A percentile compares a stretch with the other conserved stretches of the same genome.
Conservation (phyloP, 2,888 invertebrate genomes). For the Xanthorhoe designata region DNA sequence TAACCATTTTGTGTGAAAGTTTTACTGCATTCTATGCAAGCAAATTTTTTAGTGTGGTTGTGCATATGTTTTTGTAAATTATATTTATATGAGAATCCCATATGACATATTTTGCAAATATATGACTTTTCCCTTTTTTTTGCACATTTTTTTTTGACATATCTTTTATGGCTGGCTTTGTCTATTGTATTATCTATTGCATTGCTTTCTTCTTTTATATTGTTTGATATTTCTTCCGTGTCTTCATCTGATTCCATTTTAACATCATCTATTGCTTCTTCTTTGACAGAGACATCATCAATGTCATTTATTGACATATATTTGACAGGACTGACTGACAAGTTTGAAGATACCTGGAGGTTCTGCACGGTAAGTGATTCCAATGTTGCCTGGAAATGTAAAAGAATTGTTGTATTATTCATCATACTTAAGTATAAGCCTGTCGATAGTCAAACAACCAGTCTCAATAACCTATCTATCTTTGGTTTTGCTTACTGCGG, state of each 20-base stretch:
- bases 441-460: no score
- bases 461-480: no score
- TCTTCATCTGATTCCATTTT: slow-evolving; percentile 5
- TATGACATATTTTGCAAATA: slow-evolving; percentile 6
- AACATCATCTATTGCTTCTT: slow-evolving; percentile 2
- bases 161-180: background rate
- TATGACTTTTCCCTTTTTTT: slow-evolving; percentile 7
- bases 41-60: slow-evolving; percentile 6
- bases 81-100: background rate
- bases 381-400: slow-evolving; percentile 12
- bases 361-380: background rate
- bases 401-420: background rate
- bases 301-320: slow-evolving; percentile 2
- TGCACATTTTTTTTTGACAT: background rate
- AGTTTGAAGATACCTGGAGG: background rate
- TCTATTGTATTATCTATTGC: background rate
- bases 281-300: slow-evolving; percentile 3
- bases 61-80: slow-evolving; percentile 8
- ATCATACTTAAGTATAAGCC: no score
- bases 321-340: slow-evolving; percentile 12
- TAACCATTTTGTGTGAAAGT: slow-evolving; percentile 13
- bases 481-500: no score
- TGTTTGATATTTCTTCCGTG: background rate
- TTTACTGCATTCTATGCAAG: slow-evolving; percentile 11
- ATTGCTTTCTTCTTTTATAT: slow-evolving; percentile 6